Evolutionary conservation across 2,797 vertebrate genomes (phyloP), one percentile per base, ranked within the genome.

Genomic region (Bradypus variegatus): DNA sequence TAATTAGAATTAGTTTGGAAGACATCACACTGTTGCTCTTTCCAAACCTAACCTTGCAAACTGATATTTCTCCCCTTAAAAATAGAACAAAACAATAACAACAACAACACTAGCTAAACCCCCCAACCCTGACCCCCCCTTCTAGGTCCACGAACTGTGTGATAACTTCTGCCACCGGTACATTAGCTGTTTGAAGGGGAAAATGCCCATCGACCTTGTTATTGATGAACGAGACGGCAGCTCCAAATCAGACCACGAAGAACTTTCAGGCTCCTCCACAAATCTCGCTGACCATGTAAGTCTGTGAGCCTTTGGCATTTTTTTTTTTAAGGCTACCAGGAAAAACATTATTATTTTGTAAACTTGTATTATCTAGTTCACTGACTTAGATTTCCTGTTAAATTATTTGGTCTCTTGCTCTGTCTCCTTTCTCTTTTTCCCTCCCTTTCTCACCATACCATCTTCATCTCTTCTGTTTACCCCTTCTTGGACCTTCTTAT

Each of bases 101-200:
- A 92, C 70, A 89, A 81, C n/a, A 90, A 79, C 73, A 41, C 9
- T 33, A 89, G 82, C 82, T 95, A 75, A 96, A 75, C 86, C 75
- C 62, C 93, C 84, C 31, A 13, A 6, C 65, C 86, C 27, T 92
- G 76, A 94, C 87, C 94, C 94, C 80, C 89, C 80, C 89, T 95
- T 95, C 95, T 92, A 99, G 99, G 99, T 99, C 97, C 99, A 99
- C 81, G 99, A 99, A 97, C 98, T 99, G 97, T 99, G 99, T 91
- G 99, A 99, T 98, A 99, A 99, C 98, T 99, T 99, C 98, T 99
- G 99, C 98, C 99, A 99, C 97, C 99, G 99, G 98, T 99, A 99
- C 98, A 99, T 99, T 98, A 99, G 99, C 96, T 99, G 99, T 98
- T 98, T 99, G 98, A 99, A 99, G 98, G 99, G 99, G 97, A 99